phyloP scores from a whole-genome alignment of 2,888 invertebrate genomes.

The Aquatica leii region DNA sequence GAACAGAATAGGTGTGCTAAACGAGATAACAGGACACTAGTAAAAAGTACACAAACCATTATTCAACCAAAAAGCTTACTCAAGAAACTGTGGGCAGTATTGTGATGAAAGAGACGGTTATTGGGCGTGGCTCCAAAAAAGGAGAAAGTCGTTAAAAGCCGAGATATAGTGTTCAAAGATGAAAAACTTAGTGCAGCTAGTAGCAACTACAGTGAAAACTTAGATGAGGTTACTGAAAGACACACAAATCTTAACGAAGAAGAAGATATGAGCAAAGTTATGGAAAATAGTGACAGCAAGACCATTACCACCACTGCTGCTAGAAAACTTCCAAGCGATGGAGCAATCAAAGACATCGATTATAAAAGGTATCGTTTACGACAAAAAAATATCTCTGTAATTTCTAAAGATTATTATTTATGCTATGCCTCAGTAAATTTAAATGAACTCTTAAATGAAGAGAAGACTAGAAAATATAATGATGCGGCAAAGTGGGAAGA shows the following conservation, averaged over 20 bases:
- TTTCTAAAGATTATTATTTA: no score
- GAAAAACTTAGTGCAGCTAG: no score
- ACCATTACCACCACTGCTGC: no score
- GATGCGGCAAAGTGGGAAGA: no score
- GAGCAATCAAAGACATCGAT: neutral
- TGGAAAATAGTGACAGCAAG: neutral
- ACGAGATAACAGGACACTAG: neutral
- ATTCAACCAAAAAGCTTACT: no score
- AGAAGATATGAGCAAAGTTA: neutral
- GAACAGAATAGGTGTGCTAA: neutral
- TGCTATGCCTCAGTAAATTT: neutral
- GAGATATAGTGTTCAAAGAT: neutral
- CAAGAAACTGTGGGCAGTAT: neutral
- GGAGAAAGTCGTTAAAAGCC: neutral
- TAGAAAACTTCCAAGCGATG: no score
- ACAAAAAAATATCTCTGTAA: neutral
- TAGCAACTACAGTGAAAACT: neutral
- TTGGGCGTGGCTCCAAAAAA: no score
- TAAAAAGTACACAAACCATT: neutral
- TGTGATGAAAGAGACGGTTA: neutral
- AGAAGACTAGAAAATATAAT: no score
- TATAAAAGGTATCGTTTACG: neutral
- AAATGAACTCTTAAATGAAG: no score
- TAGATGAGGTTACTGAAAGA: no score
- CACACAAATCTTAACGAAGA: neutral